phyloP scores from a whole-genome alignment of 2,797 vertebrate genomes.

The Manis pentadactyla region DNA sequence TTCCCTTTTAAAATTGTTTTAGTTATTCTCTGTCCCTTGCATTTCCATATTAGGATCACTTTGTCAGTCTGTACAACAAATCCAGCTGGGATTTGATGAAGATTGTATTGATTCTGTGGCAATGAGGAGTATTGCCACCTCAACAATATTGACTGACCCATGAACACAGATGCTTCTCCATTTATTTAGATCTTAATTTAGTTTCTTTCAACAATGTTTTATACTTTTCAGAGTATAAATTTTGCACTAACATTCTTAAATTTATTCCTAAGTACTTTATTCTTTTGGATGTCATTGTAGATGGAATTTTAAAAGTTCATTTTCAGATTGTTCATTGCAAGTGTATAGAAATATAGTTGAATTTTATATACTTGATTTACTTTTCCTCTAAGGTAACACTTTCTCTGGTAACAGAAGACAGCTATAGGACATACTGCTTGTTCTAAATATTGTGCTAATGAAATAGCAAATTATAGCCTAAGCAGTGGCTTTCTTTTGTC shows the following conservation, averaged over 20 bases:
- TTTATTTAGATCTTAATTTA: background rate
- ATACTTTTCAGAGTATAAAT: background rate
- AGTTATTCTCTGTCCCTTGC: background rate
- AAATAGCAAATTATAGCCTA: background rate
- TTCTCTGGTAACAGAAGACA: conserved; percentile 13
- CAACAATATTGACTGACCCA: background rate
- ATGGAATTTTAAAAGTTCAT: background rate
- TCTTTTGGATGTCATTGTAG: conserved; percentile 8
- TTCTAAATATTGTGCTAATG: conserved; percentile 36
- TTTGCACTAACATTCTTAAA: background rate
- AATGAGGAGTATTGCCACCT: background rate
- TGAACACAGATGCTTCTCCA: background rate
- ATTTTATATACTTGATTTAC: conserved; percentile 47
- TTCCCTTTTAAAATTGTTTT: conserved; percentile 13
- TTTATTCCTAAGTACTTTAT: conserved; percentile 46
- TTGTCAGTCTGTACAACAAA: background rate
- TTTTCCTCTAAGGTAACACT: conserved; percentile 31
- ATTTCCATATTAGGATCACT: background rate
- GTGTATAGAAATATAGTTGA: background rate
- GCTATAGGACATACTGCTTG: background rate
- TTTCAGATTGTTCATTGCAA: conserved; percentile 30
- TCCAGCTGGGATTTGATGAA: background rate
- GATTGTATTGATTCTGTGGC: background rate
- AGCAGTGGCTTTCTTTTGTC: background rate
- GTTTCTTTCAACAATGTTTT: background rate